Percentiles rank a stretch among this genome's conserved stretches.
These are phyloP conservation scores for Ambastaia sidthimunki DNA, from an alignment of 2,797 vertebrate species.

Conservation along the genomic window DNA sequence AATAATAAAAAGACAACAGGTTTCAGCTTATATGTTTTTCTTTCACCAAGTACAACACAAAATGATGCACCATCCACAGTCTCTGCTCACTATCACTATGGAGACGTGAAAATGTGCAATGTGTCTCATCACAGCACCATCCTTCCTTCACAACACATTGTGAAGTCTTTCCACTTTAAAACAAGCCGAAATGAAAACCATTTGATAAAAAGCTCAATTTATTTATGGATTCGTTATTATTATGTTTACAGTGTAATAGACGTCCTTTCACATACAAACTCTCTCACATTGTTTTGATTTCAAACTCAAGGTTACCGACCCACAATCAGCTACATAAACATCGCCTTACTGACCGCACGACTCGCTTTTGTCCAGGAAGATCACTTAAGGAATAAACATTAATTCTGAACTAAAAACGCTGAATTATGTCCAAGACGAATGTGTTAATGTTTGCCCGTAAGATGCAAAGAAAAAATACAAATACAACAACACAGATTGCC, in stretches of 20 bases:
- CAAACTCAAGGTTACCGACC: background rate
- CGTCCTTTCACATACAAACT: background rate
- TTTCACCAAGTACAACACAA: background rate
- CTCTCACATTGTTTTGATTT: background rate
- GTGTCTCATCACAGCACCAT: background rate
- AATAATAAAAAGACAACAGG: background rate
- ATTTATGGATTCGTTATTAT: too few species aligned
- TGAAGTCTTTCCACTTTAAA: background rate
- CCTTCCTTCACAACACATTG: background rate
- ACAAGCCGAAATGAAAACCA: background rate
- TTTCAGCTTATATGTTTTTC: background rate
- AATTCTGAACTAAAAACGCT: too few species aligned
- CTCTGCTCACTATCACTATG: background rate
- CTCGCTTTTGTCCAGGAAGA: background rate
- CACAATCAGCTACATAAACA: background rate
- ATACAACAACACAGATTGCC: background rate
- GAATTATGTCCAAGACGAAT: too few species aligned
- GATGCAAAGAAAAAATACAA: background rate
- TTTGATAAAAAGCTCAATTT: too few species aligned
- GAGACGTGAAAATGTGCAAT: background rate
- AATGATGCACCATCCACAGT: background rate
- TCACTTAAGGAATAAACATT: too few species aligned
- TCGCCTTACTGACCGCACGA: background rate
- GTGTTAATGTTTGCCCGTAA: background rate
- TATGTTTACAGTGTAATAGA: background rate